phyloP scores from a whole-genome alignment of 2,797 vertebrate genomes.

The Xyrichtys novacula region DNA sequence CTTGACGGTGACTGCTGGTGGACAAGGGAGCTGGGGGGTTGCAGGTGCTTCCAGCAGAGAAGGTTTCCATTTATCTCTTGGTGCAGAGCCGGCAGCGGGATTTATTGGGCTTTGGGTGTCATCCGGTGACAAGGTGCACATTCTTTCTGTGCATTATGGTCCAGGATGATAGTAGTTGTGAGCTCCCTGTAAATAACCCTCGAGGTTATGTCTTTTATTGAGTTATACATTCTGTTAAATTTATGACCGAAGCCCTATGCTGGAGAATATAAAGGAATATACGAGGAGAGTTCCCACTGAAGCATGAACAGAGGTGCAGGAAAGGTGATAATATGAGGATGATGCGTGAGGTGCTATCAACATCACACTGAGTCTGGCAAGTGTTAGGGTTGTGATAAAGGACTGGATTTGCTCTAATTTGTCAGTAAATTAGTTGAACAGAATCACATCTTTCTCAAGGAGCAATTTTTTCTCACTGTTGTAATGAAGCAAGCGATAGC shows the following conservation, averaged over 20 bases:
- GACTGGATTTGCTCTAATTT: not conserved
- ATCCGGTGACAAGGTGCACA: conserved; percentile 80
- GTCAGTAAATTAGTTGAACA: not conserved
- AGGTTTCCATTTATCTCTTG: conserved; percentile 76
- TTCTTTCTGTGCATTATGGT: conserved; percentile 79
- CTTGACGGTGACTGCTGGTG: conserved; percentile 70
- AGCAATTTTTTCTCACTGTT: too few species aligned
- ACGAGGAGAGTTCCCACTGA: conserved; percentile 34
- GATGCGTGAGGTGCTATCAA: too few species aligned
- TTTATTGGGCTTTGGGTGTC: conserved; percentile 83
- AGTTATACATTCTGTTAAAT: conserved; percentile 69
- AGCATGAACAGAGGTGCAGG: conserved; percentile 31
- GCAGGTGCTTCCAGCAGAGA: conserved; percentile 43
- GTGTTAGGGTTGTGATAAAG: not conserved
- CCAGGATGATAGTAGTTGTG: conserved; percentile 70
- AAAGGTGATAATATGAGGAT: conserved; percentile 27
- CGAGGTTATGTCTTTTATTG: conserved; percentile 77
- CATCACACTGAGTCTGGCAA: too few species aligned
- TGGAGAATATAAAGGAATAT: conserved; percentile 42
- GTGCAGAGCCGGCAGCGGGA: conserved; percentile 62
- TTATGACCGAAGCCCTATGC: conserved; percentile 56
- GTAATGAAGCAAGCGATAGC: too few species aligned
- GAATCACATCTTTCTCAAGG: not conserved
- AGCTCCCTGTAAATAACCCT: conserved; percentile 82
- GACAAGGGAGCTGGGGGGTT: conserved; percentile 6